Conservation (phyloP, 2,888 invertebrate species). For the Tinea semifulvella region DNA sequence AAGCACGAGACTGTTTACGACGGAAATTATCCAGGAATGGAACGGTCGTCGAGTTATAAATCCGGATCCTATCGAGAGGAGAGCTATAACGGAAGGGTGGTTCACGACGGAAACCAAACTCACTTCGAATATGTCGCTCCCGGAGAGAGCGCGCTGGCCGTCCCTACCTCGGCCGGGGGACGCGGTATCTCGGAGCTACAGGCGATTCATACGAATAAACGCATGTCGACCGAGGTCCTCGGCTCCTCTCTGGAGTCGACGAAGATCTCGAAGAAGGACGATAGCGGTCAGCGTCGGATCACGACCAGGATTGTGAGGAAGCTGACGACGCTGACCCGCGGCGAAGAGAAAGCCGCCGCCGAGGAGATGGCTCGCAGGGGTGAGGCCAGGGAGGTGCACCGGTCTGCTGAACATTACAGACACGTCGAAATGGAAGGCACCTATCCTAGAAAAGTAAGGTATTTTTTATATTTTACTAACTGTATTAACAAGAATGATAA, state of each 20-base stretch:
- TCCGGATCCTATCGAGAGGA: conserved; percentile 52
- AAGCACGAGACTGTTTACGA: conserved; percentile 59
- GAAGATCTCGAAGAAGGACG: conserved; percentile 81
- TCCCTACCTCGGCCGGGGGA: conserved; percentile 51
- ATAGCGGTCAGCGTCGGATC: conserved; percentile 81
- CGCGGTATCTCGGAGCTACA: conserved; percentile 69
- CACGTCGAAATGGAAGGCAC: conserved; percentile 67
- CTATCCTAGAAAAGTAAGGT: conserved; percentile 75
- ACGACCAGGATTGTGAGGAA: conserved; percentile 88
- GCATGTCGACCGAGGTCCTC: conserved; percentile 84
- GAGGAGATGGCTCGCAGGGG: conserved; percentile 74
- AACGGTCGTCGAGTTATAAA: conserved; percentile 45
- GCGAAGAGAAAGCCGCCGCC: conserved; percentile 79
- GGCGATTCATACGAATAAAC: conserved; percentile 83
- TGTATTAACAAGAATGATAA: background rate
- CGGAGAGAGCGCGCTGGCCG: conserved; percentile 47
- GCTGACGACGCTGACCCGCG: conserved; percentile 87
- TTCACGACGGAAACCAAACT: conserved; percentile 59
- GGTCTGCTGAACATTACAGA: conserved; percentile 65
- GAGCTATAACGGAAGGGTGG: conserved; percentile 53
- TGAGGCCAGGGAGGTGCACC: conserved; percentile 61
- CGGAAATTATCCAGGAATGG: conserved; percentile 58
- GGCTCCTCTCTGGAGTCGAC: conserved; percentile 87
- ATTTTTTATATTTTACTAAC: background rate
- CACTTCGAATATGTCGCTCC: conserved; percentile 56